These are phyloP conservation scores for Pangasianodon gigas DNA, from an alignment of 2,113 vertebrate genomes.

Conservation along the genomic window DNA sequence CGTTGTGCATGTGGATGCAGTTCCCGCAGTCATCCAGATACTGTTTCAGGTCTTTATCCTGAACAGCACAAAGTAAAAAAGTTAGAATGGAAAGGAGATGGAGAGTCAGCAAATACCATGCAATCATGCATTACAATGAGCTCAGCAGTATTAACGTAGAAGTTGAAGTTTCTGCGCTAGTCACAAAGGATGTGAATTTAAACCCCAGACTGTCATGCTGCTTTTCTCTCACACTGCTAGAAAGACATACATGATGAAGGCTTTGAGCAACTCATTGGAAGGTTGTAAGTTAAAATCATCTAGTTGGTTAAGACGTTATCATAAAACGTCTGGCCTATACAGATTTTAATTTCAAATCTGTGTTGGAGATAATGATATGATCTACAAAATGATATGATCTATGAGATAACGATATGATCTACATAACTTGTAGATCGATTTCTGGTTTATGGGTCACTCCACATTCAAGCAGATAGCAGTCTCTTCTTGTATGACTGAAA, in stretches of 20 bases:
- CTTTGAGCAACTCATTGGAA: neutral
- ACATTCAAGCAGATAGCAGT: neutral
- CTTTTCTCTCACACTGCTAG: neutral
- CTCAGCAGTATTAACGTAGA: neutral
- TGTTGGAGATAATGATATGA: too few relatives aligned
- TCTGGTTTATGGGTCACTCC: neutral
- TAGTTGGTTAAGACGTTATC: neutral
- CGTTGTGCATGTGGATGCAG: constrained; percentile 84
- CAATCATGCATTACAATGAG: neutral
- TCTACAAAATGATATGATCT: too few relatives aligned
- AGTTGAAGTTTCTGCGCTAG: neutral
- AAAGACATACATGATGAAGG: neutral
- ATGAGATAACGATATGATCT: too few relatives aligned
- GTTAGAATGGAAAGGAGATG: neutral
- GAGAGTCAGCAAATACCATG: neutral
- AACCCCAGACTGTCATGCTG: neutral
- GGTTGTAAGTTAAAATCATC: neutral
- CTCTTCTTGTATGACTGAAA: neutral
- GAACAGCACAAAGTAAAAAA: constrained; percentile 41
- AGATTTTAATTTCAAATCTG: neutral
- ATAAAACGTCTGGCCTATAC: neutral
- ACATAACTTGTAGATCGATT: neutral
- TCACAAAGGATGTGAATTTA: neutral
- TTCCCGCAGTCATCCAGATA: constrained; percentile 91
- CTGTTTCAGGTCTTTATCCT: constrained; percentile 93